Percentiles rank a stretch among this genome's conserved stretches.
phyloP scores from a whole-genome alignment of 2,888 invertebrate species.

The Noctua janthe region DNA sequence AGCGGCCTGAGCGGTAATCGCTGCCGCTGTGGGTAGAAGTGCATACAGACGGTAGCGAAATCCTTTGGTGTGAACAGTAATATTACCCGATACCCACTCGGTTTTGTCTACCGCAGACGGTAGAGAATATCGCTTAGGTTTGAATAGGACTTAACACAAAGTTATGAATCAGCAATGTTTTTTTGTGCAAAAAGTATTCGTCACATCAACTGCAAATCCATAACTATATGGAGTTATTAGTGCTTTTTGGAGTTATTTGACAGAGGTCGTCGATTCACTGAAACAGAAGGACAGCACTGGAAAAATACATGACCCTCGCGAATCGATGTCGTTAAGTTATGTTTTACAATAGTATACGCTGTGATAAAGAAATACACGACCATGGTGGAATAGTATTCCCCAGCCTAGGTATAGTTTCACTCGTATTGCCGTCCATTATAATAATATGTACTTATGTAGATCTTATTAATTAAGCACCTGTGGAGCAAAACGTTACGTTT shows the following conservation, averaged over 20 bases:
- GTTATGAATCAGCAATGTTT: slow-evolving; percentile 1
- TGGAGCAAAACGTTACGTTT: slow-evolving; percentile 26
- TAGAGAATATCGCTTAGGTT: no score
- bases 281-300: not conserved
- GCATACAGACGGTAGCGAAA: no score
- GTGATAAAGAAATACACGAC: slow-evolving; percentile 82
- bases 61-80: no score
- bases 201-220: not conserved
- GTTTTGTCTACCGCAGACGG: no score
- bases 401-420: slow-evolving; percentile 33
- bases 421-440: slow-evolving; percentile 48
- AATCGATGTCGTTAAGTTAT: slow-evolving; percentile 35
- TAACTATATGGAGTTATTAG: not conserved
- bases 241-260: not conserved
- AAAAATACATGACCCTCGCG: slow-evolving; percentile 26
- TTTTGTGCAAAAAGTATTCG: not conserved
- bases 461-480: slow-evolving; percentile 44
- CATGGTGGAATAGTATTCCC: slow-evolving; percentile 48
- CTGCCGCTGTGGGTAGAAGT: no score
- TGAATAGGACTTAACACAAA: not conserved
- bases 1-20: no score
- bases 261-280: not conserved
- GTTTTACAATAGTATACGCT: slow-evolving; percentile 71
- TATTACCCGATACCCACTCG: no score
- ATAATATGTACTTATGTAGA: slow-evolving; percentile 1